These are phyloP conservation scores for Thaumetopoea pityocampa DNA, from an alignment of 1,140 invertebrate genomes.

Conservation along the genomic window DNA sequence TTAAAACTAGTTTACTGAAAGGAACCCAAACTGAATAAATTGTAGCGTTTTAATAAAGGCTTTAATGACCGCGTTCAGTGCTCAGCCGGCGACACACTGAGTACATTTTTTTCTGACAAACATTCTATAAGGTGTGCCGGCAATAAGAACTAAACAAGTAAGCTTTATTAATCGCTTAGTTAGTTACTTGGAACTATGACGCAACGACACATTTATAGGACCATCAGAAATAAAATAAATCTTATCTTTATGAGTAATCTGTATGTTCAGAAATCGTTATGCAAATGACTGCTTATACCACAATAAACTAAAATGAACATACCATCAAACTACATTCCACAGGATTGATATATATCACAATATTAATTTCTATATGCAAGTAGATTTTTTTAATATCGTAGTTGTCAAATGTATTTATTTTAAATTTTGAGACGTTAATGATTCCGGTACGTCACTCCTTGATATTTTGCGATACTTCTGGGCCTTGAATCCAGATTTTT, in stretches of 20 bases:
- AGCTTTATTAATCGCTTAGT: slow-evolving; percentile 18
- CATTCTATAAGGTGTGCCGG: slow-evolving; percentile 20
- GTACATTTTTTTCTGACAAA: slow-evolving; percentile 21
- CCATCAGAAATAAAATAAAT: slow-evolving; percentile 4
- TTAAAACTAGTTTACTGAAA: slow-evolving; percentile 8
- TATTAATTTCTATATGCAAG: no score
- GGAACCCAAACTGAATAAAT: slow-evolving; percentile 14
- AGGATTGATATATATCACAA: no score
- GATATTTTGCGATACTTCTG: no score
- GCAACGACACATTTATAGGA: slow-evolving; percentile 14
- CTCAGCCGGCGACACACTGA: slow-evolving; percentile 16
- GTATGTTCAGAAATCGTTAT: not conserved
- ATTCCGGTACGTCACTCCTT: no score
- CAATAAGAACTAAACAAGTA: slow-evolving; percentile 16
- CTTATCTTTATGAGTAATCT: slow-evolving; percentile 7
- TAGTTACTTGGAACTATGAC: slow-evolving; percentile 22
- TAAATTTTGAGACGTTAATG: no score
- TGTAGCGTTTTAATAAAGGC: slow-evolving; percentile 20
- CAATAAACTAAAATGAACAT: no score
- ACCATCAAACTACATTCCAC: no score
- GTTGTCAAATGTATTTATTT: no score
- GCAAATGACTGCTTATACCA: no score
- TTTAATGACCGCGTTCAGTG: slow-evolving; percentile 24
- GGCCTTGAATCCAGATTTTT: no score
- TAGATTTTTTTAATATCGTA: no score